Percentiles rank a stretch among this genome's conserved stretches.
phyloP scores from a whole-genome alignment of 2,797 vertebrate genomes.

The Bradypus variegatus region DNA sequence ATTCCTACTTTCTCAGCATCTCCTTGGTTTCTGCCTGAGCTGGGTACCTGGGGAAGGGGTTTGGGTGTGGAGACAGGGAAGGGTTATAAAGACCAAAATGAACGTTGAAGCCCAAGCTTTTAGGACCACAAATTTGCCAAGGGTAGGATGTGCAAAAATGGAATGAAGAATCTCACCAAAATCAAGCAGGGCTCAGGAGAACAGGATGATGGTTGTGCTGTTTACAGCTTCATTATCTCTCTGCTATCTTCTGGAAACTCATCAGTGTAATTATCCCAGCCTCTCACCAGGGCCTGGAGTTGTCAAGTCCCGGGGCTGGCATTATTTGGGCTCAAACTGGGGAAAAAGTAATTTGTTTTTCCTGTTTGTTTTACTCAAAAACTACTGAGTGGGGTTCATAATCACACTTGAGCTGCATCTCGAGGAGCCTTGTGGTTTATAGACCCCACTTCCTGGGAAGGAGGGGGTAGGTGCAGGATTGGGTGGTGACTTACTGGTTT shows the following conservation, averaged over 20 bases:
- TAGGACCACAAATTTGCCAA: neutral
- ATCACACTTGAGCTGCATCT: slow-evolving; percentile 22
- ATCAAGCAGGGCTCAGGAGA: neutral
- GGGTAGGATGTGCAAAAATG: neutral
- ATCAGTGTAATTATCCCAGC: slow-evolving; percentile 45
- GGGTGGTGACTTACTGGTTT: neutral
- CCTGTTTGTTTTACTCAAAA: slow-evolving; percentile 55
- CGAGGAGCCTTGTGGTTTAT: slow-evolving; percentile 12
- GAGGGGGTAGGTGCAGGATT: neutral
- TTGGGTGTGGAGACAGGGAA: neutral
- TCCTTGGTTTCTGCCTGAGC: neutral
- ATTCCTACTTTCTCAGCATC: neutral
- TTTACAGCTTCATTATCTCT: slow-evolving; percentile 46
- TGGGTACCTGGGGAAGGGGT: neutral
- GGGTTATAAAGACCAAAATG: neutral
- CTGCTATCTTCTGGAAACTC: slow-evolving; percentile 49
- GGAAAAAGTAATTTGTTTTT: slow-evolving; percentile 54
- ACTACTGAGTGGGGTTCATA: slow-evolving; percentile 43
- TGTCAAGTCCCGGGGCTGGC: slow-evolving; percentile 39
- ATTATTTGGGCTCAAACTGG: slow-evolving; percentile 53
- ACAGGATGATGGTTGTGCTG: slow-evolving; percentile 8
- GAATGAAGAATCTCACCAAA: slow-evolving; percentile 10
- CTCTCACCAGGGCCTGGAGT: slow-evolving; percentile 34
- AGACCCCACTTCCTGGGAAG: neutral
- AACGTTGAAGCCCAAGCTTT: neutral